Evolutionary conservation across 2,113 vertebrate genomes (phyloP), one percentile per base, ranked within the genome.

Genomic region (Chlorodrepanis virens): DNA sequence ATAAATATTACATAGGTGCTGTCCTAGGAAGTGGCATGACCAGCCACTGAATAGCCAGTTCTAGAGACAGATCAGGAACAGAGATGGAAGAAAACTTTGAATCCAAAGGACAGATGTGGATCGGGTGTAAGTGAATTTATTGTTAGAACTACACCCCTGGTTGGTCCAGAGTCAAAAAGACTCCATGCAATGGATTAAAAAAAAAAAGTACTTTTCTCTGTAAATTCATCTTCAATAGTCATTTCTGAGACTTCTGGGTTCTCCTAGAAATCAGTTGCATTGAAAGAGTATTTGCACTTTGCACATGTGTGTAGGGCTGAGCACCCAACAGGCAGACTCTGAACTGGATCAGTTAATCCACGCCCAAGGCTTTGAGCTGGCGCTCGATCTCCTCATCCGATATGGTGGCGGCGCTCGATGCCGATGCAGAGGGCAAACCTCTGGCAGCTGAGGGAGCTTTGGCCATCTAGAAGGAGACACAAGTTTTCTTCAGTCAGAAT

Each of bases 371-470:
- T 97, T 99, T 98, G 77, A 99, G 99, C 95, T 99, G 99, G 83
- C 99, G 98, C 97, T 99, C 99, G 52, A 99, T 99, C 97, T 99
- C 99, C 69, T 99, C 99, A 79, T 99, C 99, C 0, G 99, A 99
- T 92, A 99, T 99, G 37, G 98, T 98, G 90, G 97, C 57, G 50
- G 97, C 75, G 94, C 98, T 99, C 60, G 99, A 98, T 60, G 99
- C 97, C 20, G 99, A 98, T 17, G 99, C 98, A 39, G 98, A 97
- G 2, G 99, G 99, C 77, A 99, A 93, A 60, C 97, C 98, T 97
- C 98, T 98, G 87, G 99, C 98, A 96, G 99, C 98, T 81, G 99
- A 98, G 2, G 99, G 99, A 91, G 99, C 99, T 96, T 98, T 99
- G 86, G 98, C 99, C 99, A 99, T 99, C 99, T 99, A 95, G 56